phyloP scores from a whole-genome alignment of 2,888 invertebrate genomes.

The Branchipolynoe longqiensis region DNA sequence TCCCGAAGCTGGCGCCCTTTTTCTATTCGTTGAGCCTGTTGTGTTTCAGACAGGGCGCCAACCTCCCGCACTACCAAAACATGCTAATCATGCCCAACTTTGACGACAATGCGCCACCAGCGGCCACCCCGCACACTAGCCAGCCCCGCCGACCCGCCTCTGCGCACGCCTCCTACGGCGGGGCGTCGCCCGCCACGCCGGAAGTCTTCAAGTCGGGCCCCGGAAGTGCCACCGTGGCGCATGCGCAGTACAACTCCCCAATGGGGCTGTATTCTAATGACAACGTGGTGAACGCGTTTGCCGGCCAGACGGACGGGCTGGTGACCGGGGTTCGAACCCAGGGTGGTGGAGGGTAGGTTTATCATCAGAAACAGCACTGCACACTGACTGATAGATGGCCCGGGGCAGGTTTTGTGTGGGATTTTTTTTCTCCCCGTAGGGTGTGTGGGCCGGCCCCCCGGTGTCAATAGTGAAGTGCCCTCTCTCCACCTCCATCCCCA shows the following conservation, averaged over 20 bases:
- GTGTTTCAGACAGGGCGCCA: not conserved
- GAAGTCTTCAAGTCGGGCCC: conserved; percentile 20
- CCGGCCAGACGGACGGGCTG: conserved; percentile 70
- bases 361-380: too few relatives aligned
- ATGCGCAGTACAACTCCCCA: conserved; percentile 79
- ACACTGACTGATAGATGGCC: too few relatives aligned
- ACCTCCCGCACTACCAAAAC: conserved; percentile 67
- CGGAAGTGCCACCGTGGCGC: conserved; percentile 65
- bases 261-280: conserved; percentile 77
- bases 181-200: conserved; percentile 23
- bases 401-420: too few relatives aligned
- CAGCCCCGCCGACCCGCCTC: conserved; percentile 54
- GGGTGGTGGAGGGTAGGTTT: conserved; percentile 51
- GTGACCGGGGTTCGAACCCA: conserved; percentile 63
- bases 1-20: not conserved
- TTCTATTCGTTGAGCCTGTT: not conserved
- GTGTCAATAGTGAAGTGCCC: too few relatives aligned
- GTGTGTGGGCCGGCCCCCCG: too few relatives aligned
- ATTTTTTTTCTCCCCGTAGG: too few relatives aligned
- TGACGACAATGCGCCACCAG: conserved; percentile 62
- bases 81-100: conserved; percentile 68
- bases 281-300: conserved; percentile 73
- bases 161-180: conserved; percentile 63
- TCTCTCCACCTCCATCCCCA: too few relatives aligned
- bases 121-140: not conserved